Evolutionary conservation across 2,113 vertebrate genomes (phyloP).

Genomic region (Apaloderma vittatum): DNA sequence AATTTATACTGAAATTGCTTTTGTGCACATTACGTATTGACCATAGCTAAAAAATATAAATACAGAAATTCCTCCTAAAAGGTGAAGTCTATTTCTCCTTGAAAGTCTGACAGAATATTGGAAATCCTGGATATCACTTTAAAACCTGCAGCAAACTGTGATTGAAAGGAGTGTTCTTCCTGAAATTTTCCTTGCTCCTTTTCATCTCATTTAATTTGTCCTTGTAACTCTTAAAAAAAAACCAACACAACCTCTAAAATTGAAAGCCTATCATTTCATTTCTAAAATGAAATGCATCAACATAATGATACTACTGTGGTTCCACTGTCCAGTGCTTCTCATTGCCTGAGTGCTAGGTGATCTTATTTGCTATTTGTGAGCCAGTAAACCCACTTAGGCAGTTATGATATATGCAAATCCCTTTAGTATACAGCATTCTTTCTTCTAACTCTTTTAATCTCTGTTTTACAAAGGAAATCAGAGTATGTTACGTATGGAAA

Average conservation of each 20-base stretch:
- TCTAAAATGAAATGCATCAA: background rate
- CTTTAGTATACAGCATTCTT: background rate
- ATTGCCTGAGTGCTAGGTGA: constrained; percentile 11
- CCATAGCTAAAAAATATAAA: background rate
- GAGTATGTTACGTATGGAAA: background rate
- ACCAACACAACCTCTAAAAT: background rate
- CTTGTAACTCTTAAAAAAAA: background rate
- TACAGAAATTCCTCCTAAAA: background rate
- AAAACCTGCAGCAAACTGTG: background rate
- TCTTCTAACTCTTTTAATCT: background rate
- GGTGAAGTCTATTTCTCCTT: background rate
- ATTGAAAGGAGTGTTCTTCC: background rate
- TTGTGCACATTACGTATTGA: background rate
- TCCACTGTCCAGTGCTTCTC: background rate
- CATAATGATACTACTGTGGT: background rate
- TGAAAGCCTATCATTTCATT: background rate
- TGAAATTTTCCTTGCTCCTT: background rate
- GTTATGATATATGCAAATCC: constrained; percentile 27
- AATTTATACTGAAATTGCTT: background rate
- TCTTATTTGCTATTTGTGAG: background rate
- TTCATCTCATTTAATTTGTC: background rate
- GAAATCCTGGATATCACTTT: background rate
- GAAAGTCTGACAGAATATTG: background rate
- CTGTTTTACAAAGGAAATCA: constrained; percentile 28
- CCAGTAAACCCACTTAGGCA: background rate